These are phyloP conservation scores for Lepetodrilus schrolli DNA, from an alignment of 2,888 invertebrate species.

Conservation along the genomic window DNA sequence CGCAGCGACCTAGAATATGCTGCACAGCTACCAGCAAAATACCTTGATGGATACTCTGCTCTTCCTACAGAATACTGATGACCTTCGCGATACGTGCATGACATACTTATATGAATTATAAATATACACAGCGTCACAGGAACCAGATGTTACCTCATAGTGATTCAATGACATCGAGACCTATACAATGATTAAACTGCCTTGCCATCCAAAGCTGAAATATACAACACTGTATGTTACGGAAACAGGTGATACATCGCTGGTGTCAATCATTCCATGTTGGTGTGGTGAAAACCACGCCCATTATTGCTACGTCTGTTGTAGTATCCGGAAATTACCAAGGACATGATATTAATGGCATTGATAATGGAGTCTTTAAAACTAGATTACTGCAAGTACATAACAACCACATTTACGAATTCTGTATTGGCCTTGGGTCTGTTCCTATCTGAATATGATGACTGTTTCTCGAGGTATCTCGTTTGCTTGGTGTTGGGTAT, in stretches of 20 bases:
- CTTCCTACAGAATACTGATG: no score
- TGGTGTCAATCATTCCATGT: not conserved
- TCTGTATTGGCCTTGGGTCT: no score
- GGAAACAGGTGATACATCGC: not conserved
- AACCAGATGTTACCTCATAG: slow-evolving; percentile 10
- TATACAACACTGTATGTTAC: not conserved
- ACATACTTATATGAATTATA: not conserved
- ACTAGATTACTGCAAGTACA: no score
- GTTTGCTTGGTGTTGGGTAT: not conserved
- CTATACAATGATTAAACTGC: not conserved
- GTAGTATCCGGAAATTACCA: no score
- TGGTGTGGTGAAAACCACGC: not conserved
- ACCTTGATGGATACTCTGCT: no score
- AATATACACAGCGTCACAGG: not conserved
- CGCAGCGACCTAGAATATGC: not conserved
- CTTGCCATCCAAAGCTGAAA: no score
- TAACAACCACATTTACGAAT: no score
- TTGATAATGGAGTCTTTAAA: no score
- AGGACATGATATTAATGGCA: not conserved
- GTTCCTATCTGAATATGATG: no score
- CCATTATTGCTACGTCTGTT: no score
- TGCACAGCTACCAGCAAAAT: no score
- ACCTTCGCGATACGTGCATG: not conserved
- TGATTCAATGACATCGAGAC: not conserved
- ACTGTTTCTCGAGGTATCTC: no score